These are phyloP conservation scores for Pipistrellus pygmaeus DNA, from an alignment of 2,797 vertebrate genomes.

Conservation along the genomic window DNA sequence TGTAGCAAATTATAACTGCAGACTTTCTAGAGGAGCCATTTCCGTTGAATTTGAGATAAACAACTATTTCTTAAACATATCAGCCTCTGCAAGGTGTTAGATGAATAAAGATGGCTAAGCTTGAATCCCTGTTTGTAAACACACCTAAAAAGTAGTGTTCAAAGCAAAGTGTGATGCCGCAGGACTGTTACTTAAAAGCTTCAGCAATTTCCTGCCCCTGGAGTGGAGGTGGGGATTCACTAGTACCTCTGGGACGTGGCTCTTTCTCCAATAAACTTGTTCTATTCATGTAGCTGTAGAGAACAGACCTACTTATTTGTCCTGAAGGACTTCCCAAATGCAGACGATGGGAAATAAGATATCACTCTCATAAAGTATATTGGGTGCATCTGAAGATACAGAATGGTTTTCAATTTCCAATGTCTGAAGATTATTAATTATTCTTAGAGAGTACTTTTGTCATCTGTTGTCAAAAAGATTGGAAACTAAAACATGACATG, in stretches of 20 bases:
- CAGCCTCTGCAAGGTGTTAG: not conserved
- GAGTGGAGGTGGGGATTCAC: not conserved
- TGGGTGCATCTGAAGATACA: not conserved
- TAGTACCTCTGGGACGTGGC: not conserved
- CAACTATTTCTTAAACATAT: not conserved
- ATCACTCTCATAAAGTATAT: not conserved
- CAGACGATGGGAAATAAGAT: not conserved
- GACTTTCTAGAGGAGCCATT: slow-evolving; percentile 31
- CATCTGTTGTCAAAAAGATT: not conserved
- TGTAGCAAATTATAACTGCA: not conserved
- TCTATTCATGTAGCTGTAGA: not conserved
- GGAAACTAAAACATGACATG: slow-evolving; percentile 10
- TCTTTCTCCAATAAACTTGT: not conserved
- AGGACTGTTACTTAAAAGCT: not conserved
- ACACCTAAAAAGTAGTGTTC: not conserved
- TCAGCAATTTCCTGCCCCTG: not conserved
- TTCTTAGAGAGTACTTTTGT: not conserved
- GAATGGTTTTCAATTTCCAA: slow-evolving; percentile 14
- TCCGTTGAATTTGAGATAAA: not conserved
- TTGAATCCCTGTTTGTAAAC: not conserved
- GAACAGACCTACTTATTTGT: not conserved
- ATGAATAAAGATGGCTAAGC: not conserved
- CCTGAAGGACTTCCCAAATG: not conserved
- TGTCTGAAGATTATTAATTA: not conserved
- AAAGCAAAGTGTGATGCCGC: not conserved